Evolutionary conservation across 2,113 vertebrate genomes (phyloP).

Genomic region (Oophaga pumilio): DNA sequence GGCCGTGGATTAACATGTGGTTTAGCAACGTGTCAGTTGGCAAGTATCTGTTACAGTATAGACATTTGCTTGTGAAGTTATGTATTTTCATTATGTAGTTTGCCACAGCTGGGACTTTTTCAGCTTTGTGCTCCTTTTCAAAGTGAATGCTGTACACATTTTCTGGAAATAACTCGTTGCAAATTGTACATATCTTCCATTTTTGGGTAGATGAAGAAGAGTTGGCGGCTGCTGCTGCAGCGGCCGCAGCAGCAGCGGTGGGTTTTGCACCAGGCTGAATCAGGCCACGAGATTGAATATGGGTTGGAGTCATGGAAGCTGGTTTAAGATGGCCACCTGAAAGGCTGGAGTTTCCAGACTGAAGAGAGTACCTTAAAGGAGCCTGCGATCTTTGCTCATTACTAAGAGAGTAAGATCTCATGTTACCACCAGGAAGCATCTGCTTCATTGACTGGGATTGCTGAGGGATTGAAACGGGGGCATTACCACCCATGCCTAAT

Average conservation of each 20-base stretch:
- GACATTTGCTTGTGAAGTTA: constrained; percentile 98
- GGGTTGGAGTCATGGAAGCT: constrained; percentile 76
- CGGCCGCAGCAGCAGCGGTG: constrained; percentile 77
- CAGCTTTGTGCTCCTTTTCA: constrained; percentile 97
- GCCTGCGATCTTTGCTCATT: constrained; percentile 75
- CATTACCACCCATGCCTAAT: constrained; percentile 79
- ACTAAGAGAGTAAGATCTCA: constrained; percentile 78
- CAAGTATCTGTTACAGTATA: constrained; percentile 97
- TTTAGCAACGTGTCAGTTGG: constrained; percentile 96
- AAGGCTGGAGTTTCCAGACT: constrained; percentile 74
- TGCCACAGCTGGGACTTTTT: constrained; percentile 96
- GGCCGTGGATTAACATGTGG: constrained; percentile 96
- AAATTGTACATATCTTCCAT: constrained; percentile 99
- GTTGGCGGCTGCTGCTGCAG: constrained; percentile 69
- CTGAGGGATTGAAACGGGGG: constrained; percentile 85
- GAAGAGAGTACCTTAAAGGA: constrained; percentile 76
- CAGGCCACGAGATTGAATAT: constrained; percentile 72
- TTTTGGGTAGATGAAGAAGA: constrained; percentile 95
- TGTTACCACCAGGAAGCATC: constrained; percentile 80
- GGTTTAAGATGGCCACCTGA: constrained; percentile 80
- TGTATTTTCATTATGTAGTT: constrained; percentile 99
- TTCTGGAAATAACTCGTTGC: constrained; percentile 97
- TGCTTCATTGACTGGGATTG: constrained; percentile 91
- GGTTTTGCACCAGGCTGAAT: constrained; percentile 75
- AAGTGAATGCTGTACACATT: constrained; percentile 97